phyloP scores from a whole-genome alignment of 2,797 vertebrate genomes.

The Psittacula echo region DNA sequence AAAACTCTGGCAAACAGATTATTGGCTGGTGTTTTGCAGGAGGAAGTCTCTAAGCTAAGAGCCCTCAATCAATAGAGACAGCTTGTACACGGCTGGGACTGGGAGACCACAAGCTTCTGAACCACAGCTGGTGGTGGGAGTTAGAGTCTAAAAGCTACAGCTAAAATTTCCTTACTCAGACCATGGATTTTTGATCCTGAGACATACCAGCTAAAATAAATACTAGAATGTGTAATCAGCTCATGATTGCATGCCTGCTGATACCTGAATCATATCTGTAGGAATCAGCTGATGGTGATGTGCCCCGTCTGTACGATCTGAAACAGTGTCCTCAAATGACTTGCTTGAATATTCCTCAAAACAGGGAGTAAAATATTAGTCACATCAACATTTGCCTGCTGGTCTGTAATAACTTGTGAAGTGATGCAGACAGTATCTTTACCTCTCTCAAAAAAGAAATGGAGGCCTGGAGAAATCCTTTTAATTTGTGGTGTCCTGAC shows the following conservation, averaged over 20 bases:
- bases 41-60: slow-evolving; percentile 27
- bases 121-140: neutral
- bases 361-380: neutral
- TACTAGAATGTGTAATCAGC: neutral
- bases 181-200: neutral
- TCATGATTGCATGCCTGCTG: neutral
- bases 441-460: neutral
- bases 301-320: neutral
- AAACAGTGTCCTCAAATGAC: neutral
- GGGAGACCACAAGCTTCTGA: neutral
- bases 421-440: neutral
- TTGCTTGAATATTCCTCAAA: neutral
- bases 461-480: neutral
- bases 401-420: neutral
- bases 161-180: neutral
- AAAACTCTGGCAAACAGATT: slow-evolving; percentile 12
- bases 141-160: neutral
- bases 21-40: neutral
- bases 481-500: neutral
- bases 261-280: neutral
- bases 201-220: neutral
- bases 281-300: neutral
- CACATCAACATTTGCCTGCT: neutral
- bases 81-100: accelerated
- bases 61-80: neutral